phyloP scores from a whole-genome alignment of 1,140 invertebrate genomes.

The Platorchestia sp. region DNA sequence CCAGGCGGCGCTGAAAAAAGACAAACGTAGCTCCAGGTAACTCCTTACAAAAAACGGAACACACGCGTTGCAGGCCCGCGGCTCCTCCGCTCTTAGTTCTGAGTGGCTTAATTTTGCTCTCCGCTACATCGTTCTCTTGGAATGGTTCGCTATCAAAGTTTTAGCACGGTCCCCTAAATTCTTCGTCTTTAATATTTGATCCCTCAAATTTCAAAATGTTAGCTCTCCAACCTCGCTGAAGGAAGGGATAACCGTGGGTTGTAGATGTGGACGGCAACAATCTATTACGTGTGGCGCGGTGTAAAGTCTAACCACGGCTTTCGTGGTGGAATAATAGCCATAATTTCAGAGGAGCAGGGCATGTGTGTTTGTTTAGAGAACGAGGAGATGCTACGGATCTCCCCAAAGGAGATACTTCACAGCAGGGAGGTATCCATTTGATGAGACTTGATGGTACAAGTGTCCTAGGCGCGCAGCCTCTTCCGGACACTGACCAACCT shows the following conservation, averaged over 20 bases:
- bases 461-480: neutral
- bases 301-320: neutral
- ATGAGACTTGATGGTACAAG: constrained; percentile 16
- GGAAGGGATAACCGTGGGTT: neutral
- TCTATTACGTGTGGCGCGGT: neutral
- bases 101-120: neutral
- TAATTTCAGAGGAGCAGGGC: neutral
- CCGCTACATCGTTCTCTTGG: neutral
- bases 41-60: neutral
- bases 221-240: neutral
- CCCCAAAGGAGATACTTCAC: constrained; percentile 41
- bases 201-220: neutral
- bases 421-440: constrained; percentile 29
- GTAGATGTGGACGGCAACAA: neutral
- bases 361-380: constrained; percentile 45
- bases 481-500: neutral
- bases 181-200: neutral
- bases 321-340: constrained; percentile 2
- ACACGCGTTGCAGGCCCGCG: neutral
- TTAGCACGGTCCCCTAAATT: neutral
- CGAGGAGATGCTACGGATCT: neutral
- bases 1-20: neutral
- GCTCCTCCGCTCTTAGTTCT: neutral
- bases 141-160: neutral
- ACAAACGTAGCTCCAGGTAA: neutral